These are phyloP conservation scores for Stichodactyla helianthus DNA, from an alignment of 64 coral and sea anemone genomes.

Conservation along the genomic window DNA sequence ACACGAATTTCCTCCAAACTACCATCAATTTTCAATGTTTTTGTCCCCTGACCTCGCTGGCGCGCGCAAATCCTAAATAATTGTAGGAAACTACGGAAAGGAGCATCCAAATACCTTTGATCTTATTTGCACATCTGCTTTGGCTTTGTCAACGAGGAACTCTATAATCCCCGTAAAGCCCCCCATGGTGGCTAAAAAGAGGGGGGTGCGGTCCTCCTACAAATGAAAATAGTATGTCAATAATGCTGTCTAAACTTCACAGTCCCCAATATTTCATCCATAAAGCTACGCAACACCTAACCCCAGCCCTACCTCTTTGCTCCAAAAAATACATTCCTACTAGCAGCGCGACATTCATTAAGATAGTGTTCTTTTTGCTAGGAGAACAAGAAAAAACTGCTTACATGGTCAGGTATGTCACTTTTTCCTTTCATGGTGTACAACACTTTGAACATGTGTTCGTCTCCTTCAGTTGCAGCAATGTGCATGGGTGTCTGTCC, in stretches of 20 bases:
- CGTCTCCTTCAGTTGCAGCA: constrained; percentile 85
- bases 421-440: constrained; percentile 57
- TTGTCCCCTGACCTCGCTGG: too few relatives aligned
- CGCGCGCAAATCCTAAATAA: too few relatives aligned
- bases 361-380: too few relatives aligned
- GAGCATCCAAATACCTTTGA: constrained; percentile 47
- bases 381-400: constrained; percentile 4
- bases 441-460: constrained; percentile 81
- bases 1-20: too few relatives aligned
- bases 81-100: too few relatives aligned
- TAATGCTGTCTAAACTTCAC: background rate
- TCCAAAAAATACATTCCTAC: too few relatives aligned
- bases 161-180: constrained; percentile 64
- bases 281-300: too few relatives aligned
- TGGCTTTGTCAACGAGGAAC: constrained; percentile 88
- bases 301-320: too few relatives aligned
- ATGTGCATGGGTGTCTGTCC: constrained; percentile 75
- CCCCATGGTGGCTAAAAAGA: constrained; percentile 61
- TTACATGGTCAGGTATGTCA: constrained; percentile 75
- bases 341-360: too few relatives aligned
- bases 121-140: constrained; percentile 64
- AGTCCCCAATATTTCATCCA: too few relatives aligned
- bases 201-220: constrained; percentile 73
- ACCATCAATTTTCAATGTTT: too few relatives aligned
- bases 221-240: background rate